Evolutionary conservation across 2,888 invertebrate genomes (phyloP), one percentile per base, ranked within the genome.

Genomic region (Herminia tarsipennalis): DNA sequence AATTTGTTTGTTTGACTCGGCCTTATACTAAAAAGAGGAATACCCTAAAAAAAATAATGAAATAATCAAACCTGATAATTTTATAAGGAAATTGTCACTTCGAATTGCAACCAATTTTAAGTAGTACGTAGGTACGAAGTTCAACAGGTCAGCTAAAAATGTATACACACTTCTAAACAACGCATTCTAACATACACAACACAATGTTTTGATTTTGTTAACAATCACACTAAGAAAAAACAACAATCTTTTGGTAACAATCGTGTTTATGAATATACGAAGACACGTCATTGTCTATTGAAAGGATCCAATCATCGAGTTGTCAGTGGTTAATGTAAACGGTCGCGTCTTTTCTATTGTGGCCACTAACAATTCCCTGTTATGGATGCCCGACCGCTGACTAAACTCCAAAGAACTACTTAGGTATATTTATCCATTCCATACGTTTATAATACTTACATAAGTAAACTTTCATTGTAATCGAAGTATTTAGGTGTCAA

Each of bases 331-430:
- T 59, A 72, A 73, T 81, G 76, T 83, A 82, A 81, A 81, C 80
- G 81, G 59, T 61, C 73, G 70, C 67, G 58, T 62, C 73, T 77
- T 67, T 64, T 69, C 76, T 73, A 86, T 86, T 88, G 86, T 86
- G 70, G 54, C 53, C 50, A 54, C 50, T 65, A 83, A 88, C 88
- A 88, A 89, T 88, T 65, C 73, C 66, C 54, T 88, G 86, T 87
- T 88, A 75, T 84, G 83, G 78, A 86, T 87, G 80, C 82, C 70
- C 76, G 67, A 54, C 47, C 66, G 74, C 73, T 86, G 86, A 88
- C 73, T 84, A 78, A 77, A 62, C 44, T 46, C 33, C 51, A 55
- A 51, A 51, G 62, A 56, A 66, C 61, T 62, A 44, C 44, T n/a
- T n/a, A n/a, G n/a, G n/a, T 58, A 47, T 28, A 54, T 52, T 33